A percentile compares a stretch with the other conserved stretches of the same genome.
Conservation (phyloP, 2,113 vertebrate genomes). For the Nerophis ophidion region DNA sequence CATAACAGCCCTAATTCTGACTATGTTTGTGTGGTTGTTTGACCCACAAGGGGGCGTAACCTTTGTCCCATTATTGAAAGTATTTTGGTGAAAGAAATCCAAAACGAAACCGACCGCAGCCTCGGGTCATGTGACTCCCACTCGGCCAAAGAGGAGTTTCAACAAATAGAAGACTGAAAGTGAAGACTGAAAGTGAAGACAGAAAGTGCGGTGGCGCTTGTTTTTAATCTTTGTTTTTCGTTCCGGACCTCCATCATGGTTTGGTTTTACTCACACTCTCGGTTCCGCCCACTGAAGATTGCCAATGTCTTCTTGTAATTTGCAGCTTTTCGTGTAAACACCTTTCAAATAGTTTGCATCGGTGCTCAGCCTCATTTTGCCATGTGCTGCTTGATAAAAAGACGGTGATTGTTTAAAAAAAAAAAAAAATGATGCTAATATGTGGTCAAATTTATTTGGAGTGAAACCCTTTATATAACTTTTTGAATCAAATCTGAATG, state of each 20-base stretch:
- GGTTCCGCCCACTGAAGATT: conserved; percentile 50
- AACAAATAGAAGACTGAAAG: conserved; percentile 48
- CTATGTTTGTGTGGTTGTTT: no score
- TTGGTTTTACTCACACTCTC: conserved; percentile 64
- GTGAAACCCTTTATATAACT: no score
- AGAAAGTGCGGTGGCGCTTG: not conserved
- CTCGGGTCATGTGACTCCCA: conserved; percentile 38
- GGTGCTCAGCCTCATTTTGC: no score
- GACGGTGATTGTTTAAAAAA: no score
- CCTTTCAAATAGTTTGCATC: no score
- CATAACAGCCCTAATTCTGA: no score
- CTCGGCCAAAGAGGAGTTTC: conserved; percentile 57
- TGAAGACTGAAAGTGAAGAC: conserved; percentile 16
- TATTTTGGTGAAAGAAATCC: not conserved
- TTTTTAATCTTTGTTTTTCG: conserved; percentile 44
- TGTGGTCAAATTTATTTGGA: no score
- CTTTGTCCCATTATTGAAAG: not conserved
- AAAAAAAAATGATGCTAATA: no score
- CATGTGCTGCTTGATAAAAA: no score
- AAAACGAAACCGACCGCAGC: conserved; percentile 26
- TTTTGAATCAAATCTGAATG: no score
- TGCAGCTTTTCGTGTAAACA: conserved; percentile 66
- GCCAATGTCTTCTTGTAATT: conserved; percentile 69
- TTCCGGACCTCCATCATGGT: conserved; percentile 62
- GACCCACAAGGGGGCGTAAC: no score